Evolutionary conservation across 1,140 invertebrate genomes (phyloP).

Genomic region (Lerema accius): DNA sequence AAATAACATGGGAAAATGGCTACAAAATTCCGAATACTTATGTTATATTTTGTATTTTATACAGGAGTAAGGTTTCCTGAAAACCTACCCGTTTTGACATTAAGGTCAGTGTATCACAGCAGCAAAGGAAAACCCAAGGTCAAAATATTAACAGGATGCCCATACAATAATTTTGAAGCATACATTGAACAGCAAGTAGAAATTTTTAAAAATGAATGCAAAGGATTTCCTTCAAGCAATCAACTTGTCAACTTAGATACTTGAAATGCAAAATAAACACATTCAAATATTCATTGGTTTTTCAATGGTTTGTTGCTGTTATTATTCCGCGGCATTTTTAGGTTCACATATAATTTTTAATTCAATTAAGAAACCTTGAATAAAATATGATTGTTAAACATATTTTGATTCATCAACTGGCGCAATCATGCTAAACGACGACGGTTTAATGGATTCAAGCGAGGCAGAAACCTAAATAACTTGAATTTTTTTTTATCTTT

Average conservation of each 20-base stretch:
- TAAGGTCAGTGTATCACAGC: slow-evolving; percentile 75
- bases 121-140: slow-evolving; percentile 70
- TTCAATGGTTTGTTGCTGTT: not conserved
- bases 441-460: no score
- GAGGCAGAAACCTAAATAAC: no score
- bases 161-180: slow-evolving; percentile 72
- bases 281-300: slow-evolving; percentile 2
- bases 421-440: no score
- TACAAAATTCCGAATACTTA: no score
- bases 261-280: slow-evolving; percentile 28
- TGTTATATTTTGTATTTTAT: slow-evolving; percentile 45
- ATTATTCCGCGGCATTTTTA: not conserved
- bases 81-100: slow-evolving; percentile 66
- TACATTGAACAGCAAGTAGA: slow-evolving; percentile 77
- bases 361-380: no score
- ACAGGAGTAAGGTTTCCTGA: slow-evolving; percentile 71
- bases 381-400: no score
- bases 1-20: no score
- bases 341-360: no score
- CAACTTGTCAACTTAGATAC: slow-evolving; percentile 57
- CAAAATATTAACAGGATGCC: slow-evolving; percentile 68
- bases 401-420: no score
- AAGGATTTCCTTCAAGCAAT: slow-evolving; percentile 46
- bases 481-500: no score
- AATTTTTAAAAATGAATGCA: slow-evolving; percentile 76